Percentiles rank a stretch among this genome's conserved stretches.
Evolutionary conservation across 2,113 vertebrate species (phyloP).

Genomic region (Columba janthina): DNA sequence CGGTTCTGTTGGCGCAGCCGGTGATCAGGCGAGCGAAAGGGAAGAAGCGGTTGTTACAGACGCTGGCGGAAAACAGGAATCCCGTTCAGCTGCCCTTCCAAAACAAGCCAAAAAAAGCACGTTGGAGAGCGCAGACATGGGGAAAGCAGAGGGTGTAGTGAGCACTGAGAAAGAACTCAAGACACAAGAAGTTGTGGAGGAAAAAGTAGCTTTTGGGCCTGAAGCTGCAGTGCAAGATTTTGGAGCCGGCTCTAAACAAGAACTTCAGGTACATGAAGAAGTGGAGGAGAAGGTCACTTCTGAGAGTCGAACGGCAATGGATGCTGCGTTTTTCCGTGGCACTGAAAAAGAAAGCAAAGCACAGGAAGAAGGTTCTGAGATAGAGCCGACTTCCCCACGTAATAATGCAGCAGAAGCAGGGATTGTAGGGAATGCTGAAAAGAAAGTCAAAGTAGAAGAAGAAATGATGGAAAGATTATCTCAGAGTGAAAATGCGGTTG

Average conservation of each 20-base stretch:
- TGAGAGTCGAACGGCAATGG: fast-evolving
- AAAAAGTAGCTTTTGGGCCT: neutral
- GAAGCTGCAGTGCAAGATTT: neutral
- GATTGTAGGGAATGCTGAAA: neutral
- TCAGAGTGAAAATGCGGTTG: neutral
- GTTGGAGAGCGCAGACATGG: neutral
- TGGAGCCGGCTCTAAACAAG: neutral
- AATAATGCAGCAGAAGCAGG: neutral
- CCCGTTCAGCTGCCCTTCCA: neutral
- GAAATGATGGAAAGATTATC: neutral
- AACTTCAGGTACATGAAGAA: neutral
- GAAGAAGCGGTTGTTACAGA: neutral
- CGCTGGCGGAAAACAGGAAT: neutral
- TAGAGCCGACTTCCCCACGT: neutral
- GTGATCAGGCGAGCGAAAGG: neutral
- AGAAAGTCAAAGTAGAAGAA: neutral
- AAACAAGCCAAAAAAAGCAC: neutral
- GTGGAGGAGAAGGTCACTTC: neutral
- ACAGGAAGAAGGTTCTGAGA: neutral
- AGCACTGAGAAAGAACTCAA: neutral
- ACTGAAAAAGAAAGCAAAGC: neutral
- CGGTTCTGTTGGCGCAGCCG: neutral
- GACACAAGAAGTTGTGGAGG: neutral
- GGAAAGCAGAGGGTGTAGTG: neutral
- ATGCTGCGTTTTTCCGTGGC: fast-evolving